Evolutionary conservation across 2,888 invertebrate species (phyloP), one percentile per base, ranked within the genome.

Genomic region (Carabus problematicus): DNA sequence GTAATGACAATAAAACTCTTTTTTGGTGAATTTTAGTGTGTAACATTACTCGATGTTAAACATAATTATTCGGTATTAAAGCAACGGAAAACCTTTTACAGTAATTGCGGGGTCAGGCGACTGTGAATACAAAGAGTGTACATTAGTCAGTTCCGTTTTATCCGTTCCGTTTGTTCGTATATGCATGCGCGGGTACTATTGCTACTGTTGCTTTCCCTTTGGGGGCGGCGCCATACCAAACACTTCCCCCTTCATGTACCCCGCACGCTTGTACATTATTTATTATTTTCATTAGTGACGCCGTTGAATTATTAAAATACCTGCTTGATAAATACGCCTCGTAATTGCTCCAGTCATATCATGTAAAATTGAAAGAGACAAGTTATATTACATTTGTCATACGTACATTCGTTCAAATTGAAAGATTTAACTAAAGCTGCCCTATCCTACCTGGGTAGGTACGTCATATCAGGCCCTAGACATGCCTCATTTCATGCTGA

Each of bases 211-310:
- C 29, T 29, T 29, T 6, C 29, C 29, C 29, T 3, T 29, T 29
- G 29, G 29, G 6, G 6, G 6, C 29, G 2, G 6, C n/a, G n/a
- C 47, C 14, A 49, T 14, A 49, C n/a, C 49, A 49, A 1, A 49
- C 49, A 8, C 8, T n/a, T 49, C 16, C 3, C 14, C 18, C 7
- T 47, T 11, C 47, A 6, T 6, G 49, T 9, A 8, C 49, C 49
- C 8, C 45, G 2, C 18, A 49, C 49, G 12, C 55, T 55, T 55
- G 39, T 55, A 55, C 19, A 55, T 55, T 29, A 55, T 55, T 29
- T 19, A 55, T 55, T 9, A 55, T 14, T 55, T 55, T 55, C 55
- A 55, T 55, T 55, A 55, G 55, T 55, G 55, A 18, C 39, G 55
- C 11, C 8, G 16, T 9, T 55, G 55, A 55, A 55, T 55, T 55